Percentiles rank a stretch among this genome's conserved stretches.
These are phyloP conservation scores for Ctena decussata DNA, from an alignment of 2,888 invertebrate species.

Conservation along the genomic window DNA sequence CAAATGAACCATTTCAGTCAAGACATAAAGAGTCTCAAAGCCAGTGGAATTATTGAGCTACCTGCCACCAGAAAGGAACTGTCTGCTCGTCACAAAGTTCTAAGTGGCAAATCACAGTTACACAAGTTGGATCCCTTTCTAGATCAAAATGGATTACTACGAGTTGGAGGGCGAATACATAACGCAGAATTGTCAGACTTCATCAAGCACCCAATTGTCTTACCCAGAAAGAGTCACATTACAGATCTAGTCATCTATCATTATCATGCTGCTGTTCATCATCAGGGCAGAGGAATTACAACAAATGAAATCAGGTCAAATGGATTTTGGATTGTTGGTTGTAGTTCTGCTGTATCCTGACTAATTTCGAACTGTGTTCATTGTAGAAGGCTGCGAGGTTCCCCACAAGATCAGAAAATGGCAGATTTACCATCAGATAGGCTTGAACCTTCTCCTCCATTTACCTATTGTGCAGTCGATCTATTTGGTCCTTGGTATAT, in stretches of 20 bases:
- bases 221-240: slow-evolving; percentile 41
- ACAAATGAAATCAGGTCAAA: slow-evolving; percentile 51
- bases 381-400: slow-evolving; percentile 73
- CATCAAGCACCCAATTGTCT: slow-evolving; percentile 31
- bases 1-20: background rate
- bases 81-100: background rate
- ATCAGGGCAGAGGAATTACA: slow-evolving; percentile 67
- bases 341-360: slow-evolving; percentile 64
- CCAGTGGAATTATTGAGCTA: background rate
- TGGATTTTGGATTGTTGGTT: slow-evolving; percentile 80
- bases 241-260: slow-evolving; percentile 58
- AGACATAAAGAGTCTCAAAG: background rate
- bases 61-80: background rate
- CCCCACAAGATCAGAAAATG: slow-evolving; percentile 76
- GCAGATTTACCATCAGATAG: slow-evolving; percentile 81
- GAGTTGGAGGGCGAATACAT: slow-evolving; percentile 38
- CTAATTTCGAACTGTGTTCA: slow-evolving; percentile 72
- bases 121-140: slow-evolving; percentile 49
- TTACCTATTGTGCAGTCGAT: slow-evolving; percentile 81
- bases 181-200: slow-evolving; percentile 7
- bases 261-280: slow-evolving; percentile 48
- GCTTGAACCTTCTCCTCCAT: slow-evolving; percentile 74
- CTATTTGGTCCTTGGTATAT: slow-evolving; percentile 81
- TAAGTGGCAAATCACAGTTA: slow-evolving; percentile 25
- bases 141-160: slow-evolving; percentile 39